A percentile compares a stretch with the other conserved stretches of the same genome.
phyloP scores from a whole-genome alignment of 2,797 vertebrate species.

The Karalla daura region DNA sequence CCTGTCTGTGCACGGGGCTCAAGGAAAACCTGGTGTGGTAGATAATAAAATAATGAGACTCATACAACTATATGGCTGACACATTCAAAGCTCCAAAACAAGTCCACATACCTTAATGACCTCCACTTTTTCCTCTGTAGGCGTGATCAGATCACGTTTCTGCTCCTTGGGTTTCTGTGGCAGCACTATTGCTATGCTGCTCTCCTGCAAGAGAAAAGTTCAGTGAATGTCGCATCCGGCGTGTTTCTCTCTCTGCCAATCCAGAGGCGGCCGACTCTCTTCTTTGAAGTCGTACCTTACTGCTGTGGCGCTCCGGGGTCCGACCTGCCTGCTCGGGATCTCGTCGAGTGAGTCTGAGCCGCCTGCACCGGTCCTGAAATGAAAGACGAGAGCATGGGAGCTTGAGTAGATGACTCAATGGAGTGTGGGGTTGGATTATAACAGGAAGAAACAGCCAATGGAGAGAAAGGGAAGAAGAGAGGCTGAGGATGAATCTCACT shows the following conservation, averaged over 20 bases:
- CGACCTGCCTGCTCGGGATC: conserved; percentile 67
- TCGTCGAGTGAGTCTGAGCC: conserved; percentile 76
- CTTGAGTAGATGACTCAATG: conserved; percentile 16
- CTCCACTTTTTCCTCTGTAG: conserved; percentile 85
- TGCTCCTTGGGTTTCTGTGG: conserved; percentile 71
- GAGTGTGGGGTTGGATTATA: conserved; percentile 14
- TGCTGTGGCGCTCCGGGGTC: conserved; percentile 58
- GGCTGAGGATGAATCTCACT: conserved; percentile 35
- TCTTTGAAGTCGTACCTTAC: conserved; percentile 70
- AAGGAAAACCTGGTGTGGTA: conserved; percentile 85
- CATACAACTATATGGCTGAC: too few relatives aligned
- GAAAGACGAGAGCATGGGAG: conserved; percentile 44
- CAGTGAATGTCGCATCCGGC: background rate
- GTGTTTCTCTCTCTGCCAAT: background rate
- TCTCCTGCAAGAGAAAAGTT: conserved; percentile 72
- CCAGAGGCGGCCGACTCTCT: background rate
- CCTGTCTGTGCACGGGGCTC: conserved; percentile 71
- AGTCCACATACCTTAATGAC: conserved; percentile 85
- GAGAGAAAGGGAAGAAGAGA: conserved; percentile 14
- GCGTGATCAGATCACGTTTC: conserved; percentile 77
- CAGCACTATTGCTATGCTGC: conserved; percentile 81
- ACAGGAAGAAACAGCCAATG: conserved; percentile 24
- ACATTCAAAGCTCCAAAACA: conserved; percentile 1
- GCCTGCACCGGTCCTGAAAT: conserved; percentile 76
- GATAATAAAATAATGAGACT: background rate